Percentiles rank a stretch among this genome's conserved stretches.
Evolutionary conservation across 2,113 vertebrate genomes (phyloP).

Genomic region (Lucifuga dentata): DNA sequence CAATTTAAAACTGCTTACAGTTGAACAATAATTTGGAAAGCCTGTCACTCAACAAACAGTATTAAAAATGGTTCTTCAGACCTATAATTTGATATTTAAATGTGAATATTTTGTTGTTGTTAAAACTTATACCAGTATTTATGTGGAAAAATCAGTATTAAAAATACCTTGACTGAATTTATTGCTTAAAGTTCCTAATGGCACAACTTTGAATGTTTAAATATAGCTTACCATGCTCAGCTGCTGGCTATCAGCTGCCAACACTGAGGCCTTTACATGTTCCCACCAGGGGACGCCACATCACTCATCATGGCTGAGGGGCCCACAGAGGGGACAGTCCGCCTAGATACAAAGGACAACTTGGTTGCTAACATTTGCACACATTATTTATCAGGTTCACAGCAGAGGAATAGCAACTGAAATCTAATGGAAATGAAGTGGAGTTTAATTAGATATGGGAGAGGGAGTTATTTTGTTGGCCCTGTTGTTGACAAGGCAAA

Average conservation of each 20-base stretch:
- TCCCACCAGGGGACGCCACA: slow-evolving; percentile 79
- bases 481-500: too few species aligned
- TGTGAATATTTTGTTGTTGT: slow-evolving; percentile 61
- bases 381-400: slow-evolving; percentile 2
- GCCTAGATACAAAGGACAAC: not conserved
- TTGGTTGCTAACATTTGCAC: slow-evolving; percentile 4
- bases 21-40: slow-evolving; percentile 29
- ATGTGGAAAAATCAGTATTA: slow-evolving; percentile 49
- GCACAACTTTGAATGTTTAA: slow-evolving; percentile 47
- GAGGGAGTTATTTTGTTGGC: too few species aligned
- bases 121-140: slow-evolving; percentile 12
- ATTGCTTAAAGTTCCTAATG: slow-evolving; percentile 33
- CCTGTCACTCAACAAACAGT: slow-evolving; percentile 7
- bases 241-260: slow-evolving; percentile 59
- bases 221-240: slow-evolving; percentile 54
- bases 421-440: too few species aligned
- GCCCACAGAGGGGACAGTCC: not conserved
- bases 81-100: slow-evolving; percentile 54
- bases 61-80: not conserved
- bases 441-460: too few species aligned
- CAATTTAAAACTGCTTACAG: slow-evolving; percentile 20
- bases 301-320: slow-evolving; percentile 44
- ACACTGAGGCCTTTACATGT: slow-evolving; percentile 23
- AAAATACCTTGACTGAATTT: slow-evolving; percentile 31
- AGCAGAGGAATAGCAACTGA: too few species aligned